A percentile compares a stretch with the other conserved stretches of the same genome.
Conservation (phyloP, 2,888 invertebrate genomes). For the Metopia argyrocephala region DNA sequence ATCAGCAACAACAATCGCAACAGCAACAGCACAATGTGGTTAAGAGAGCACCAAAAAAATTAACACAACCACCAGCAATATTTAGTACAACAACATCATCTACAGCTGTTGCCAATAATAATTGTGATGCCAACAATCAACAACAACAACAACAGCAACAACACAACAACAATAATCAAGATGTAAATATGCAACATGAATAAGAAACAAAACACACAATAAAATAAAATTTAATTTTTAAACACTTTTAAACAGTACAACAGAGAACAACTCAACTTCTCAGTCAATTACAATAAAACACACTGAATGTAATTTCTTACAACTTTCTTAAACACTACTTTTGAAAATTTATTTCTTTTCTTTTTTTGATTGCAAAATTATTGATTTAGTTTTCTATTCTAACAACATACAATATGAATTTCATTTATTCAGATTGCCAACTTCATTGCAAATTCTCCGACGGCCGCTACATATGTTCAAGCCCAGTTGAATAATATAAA, state of each 20-base stretch:
- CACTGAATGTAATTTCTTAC: background rate
- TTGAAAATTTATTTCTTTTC: background rate
- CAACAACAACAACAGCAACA: conserved; percentile 60
- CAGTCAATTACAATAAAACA: conserved; percentile 59
- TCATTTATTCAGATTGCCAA: conserved; percentile 73
- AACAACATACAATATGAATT: conserved; percentile 58
- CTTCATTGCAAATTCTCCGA: conserved; percentile 76
- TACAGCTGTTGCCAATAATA: conserved; percentile 53
- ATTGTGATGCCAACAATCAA: too few species aligned
- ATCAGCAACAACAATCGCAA: conserved; percentile 78
- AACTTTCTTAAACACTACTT: background rate
- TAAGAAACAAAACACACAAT: conserved; percentile 59
- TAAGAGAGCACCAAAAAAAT: conserved; percentile 69
- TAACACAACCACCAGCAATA: conserved; percentile 67
- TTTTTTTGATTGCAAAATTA: background rate
- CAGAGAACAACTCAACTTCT: conserved; percentile 56
- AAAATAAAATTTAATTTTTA: conserved; percentile 53
- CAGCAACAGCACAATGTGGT: conserved; percentile 77
- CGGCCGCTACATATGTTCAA: conserved; percentile 75
- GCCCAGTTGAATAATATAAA: conserved; percentile 71
- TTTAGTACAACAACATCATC: conserved; percentile 67
- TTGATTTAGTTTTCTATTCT: too few species aligned
- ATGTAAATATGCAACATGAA: conserved; percentile 57
- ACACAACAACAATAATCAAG: conserved; percentile 64
- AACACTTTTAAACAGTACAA: conserved; percentile 56